These are phyloP conservation scores for Cassiopea xamachana DNA, from an alignment of 30 jellyfish, hydroid and myxozoan genomes.

Conservation along the genomic window DNA sequence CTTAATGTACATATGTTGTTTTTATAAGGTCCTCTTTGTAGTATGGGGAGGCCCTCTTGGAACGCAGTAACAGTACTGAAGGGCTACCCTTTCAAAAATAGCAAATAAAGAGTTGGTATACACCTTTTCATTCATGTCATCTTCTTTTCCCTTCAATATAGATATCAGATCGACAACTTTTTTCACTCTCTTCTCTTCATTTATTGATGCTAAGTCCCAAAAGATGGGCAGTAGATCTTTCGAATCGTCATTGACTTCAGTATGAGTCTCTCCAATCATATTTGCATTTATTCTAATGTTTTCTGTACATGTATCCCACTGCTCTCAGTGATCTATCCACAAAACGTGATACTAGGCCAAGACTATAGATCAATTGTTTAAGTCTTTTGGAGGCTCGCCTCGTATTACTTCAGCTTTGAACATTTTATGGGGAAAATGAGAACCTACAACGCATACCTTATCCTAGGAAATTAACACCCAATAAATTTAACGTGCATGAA, in stretches of 20 bases:
- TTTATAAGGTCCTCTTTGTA: too few relatives aligned
- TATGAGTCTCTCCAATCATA: neutral
- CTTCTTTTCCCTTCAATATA: constrained; percentile 19
- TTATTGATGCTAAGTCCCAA: constrained; percentile 88
- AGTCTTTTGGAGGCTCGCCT: neutral
- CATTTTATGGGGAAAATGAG: too few relatives aligned
- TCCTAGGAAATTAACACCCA: too few relatives aligned
- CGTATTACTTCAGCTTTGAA: neutral
- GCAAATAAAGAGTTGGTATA: neutral
- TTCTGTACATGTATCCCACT: neutral
- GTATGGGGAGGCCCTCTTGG: too few relatives aligned
- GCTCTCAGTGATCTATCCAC: neutral
- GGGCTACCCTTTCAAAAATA: too few relatives aligned
- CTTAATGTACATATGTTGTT: too few relatives aligned
- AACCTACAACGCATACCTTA: too few relatives aligned
- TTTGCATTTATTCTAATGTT: neutral
- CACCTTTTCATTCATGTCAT: neutral
- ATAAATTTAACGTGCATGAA: too few relatives aligned
- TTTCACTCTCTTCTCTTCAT: constrained; percentile 69
- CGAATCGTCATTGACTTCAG: constrained; percentile 17
- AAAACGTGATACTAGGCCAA: constrained; percentile 9
- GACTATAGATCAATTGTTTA: neutral
- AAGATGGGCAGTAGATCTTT: constrained; percentile 72
- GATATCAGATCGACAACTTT: constrained; percentile 71
- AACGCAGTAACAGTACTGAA: too few relatives aligned